A percentile compares a stretch with the other conserved stretches of the same genome.
Conservation (phyloP, 2,888 invertebrate genomes). For the Trichogramma evanescens region DNA sequence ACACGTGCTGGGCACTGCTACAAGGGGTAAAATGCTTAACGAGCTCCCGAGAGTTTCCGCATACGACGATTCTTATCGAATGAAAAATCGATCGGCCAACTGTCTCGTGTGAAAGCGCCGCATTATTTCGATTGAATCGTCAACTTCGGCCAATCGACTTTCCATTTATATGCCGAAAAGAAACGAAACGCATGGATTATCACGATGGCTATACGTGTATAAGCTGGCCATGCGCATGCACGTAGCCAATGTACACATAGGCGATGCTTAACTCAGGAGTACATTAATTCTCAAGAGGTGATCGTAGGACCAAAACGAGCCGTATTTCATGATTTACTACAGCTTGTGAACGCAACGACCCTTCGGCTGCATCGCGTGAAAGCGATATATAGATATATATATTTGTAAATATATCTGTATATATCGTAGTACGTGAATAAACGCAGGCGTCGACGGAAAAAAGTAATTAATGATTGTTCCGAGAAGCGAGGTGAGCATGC, state of each 20-base stretch:
- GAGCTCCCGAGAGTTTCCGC: slow-evolving; percentile 7
- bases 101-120: slow-evolving; percentile 4
- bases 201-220: slow-evolving; percentile 4
- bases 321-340: slow-evolving; percentile 18
- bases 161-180: not conserved
- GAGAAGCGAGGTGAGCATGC: not conserved
- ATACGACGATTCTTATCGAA: slow-evolving; percentile 14
- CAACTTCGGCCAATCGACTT: not conserved
- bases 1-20: not conserved
- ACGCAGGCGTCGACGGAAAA: too few relatives aligned
- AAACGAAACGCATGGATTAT: slow-evolving; percentile 16
- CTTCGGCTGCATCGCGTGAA: not conserved
- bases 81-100: slow-evolving; percentile 25
- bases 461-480: too few relatives aligned
- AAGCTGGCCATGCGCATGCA: not conserved
- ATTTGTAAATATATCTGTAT: too few relatives aligned
- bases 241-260: too few relatives aligned
- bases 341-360: not conserved
- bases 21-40: slow-evolving; percentile 5
- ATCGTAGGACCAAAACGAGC: slow-evolving; percentile 10
- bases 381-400: not conserved
- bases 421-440: too few relatives aligned
- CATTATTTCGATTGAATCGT: slow-evolving; percentile 13
- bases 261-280: not conserved
- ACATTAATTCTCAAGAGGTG: slow-evolving; percentile 15